Conservation (phyloP, 2,113 vertebrate genomes). For the Excalfactoria chinensis region DNA sequence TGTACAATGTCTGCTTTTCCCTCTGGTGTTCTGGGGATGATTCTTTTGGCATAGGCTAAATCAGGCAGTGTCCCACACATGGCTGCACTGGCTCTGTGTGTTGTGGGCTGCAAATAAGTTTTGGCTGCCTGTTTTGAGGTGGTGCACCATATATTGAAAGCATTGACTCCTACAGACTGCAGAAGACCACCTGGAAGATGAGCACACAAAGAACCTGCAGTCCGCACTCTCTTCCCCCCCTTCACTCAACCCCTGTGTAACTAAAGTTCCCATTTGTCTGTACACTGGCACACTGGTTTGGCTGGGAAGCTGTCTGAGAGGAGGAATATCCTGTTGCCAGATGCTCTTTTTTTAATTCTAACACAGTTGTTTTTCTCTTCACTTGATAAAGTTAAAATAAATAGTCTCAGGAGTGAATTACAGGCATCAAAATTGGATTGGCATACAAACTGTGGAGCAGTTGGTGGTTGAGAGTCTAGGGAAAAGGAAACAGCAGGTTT, state of each 20-base stretch:
- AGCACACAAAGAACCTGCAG: background rate
- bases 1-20: background rate
- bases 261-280: background rate
- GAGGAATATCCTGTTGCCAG: constrained; percentile 33
- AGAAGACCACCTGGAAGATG: background rate
- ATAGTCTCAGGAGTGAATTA: constrained; percentile 74
- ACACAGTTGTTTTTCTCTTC: constrained; percentile 71
- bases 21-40: background rate
- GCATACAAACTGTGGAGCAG: constrained; percentile 80
- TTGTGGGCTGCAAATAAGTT: background rate
- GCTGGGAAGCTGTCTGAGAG: background rate
- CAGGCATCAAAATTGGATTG: constrained; percentile 80
- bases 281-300: background rate
- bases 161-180: background rate
- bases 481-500: constrained; percentile 82
- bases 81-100: background rate
- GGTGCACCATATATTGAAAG: background rate
- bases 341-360: constrained; percentile 50
- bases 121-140: background rate
- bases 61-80: background rate
- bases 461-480: constrained; percentile 80
- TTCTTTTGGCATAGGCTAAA: background rate
- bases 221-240: background rate
- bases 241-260: background rate
- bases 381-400: constrained; percentile 84